Evolutionary conservation across 2,888 invertebrate genomes (phyloP).

Genomic region (Cotesia congregata): DNA sequence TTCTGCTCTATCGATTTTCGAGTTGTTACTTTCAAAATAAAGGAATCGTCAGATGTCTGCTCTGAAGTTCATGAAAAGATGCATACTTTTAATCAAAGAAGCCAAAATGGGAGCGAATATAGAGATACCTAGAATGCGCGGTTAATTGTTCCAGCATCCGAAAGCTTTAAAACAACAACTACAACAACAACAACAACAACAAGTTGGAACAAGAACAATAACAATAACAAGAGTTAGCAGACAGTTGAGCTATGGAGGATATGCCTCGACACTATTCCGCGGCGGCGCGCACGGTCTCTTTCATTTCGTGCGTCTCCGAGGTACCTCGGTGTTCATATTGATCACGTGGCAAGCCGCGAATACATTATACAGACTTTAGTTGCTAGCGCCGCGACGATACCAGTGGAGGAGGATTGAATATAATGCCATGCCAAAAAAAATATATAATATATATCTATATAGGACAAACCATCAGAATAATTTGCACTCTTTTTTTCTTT

Average conservation of each 20-base stretch:
- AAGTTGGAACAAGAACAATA: not conserved
- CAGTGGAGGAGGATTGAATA: not conserved
- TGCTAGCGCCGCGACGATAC: slow-evolving; percentile 28
- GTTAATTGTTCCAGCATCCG: not conserved
- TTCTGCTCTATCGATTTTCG: too few relatives aligned
- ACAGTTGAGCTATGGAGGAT: not conserved
- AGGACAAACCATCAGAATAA: not conserved
- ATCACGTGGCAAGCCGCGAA: slow-evolving; percentile 65
- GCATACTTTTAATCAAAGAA: not conserved
- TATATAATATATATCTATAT: not conserved
- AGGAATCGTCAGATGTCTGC: too few relatives aligned
- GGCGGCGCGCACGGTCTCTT: slow-evolving; percentile 20
- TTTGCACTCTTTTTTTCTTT: not conserved
- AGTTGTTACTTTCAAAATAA: too few relatives aligned
- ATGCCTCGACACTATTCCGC: slow-evolving; percentile 18
- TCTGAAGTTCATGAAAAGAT: too few relatives aligned
- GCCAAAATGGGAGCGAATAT: not conserved
- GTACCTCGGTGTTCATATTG: slow-evolving; percentile 65
- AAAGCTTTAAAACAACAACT: not conserved
- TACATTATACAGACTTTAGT: slow-evolving; percentile 40
- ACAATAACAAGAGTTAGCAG: not conserved
- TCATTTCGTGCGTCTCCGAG: slow-evolving; percentile 64
- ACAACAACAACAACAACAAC: not conserved
- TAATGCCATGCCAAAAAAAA: not conserved
- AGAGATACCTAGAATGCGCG: not conserved